These are phyloP conservation scores for Cyanoderma ruficeps DNA, from an alignment of 2,113 vertebrate genomes.

Conservation along the genomic window DNA sequence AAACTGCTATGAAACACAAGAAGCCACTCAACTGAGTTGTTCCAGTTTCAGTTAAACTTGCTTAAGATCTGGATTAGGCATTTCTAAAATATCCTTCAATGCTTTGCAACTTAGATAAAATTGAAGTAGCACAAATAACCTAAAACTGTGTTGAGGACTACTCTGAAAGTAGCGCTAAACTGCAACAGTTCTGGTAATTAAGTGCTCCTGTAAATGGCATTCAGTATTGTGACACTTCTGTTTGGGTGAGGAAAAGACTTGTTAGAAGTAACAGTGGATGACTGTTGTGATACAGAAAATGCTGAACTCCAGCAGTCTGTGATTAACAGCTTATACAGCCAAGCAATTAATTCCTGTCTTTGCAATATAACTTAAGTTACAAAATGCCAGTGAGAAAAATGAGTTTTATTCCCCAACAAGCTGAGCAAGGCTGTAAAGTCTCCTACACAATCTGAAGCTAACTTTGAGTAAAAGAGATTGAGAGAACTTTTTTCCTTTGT, in stretches of 20 bases:
- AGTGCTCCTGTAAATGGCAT: neutral
- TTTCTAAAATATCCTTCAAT: neutral
- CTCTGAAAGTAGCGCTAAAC: neutral
- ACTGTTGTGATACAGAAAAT: neutral
- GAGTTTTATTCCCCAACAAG: neutral
- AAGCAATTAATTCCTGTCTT: neutral
- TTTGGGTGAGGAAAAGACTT: neutral
- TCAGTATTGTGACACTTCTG: neutral
- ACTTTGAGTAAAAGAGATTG: neutral
- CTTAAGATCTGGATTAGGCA: neutral
- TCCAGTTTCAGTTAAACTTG: neutral
- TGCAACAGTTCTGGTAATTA: neutral
- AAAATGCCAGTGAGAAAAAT: neutral
- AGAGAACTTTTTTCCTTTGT: slow-evolving; percentile 2
- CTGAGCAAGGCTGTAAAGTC: neutral
- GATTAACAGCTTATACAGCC: neutral
- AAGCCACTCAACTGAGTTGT: neutral
- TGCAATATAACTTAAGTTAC: neutral
- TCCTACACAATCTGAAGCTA: neutral
- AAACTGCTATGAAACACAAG: neutral
- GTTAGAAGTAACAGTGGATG: neutral
- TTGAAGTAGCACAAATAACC: neutral
- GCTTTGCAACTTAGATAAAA: neutral
- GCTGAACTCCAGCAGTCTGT: neutral
- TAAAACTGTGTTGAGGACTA: neutral